A percentile compares a stretch with the other conserved stretches of the same genome.
Conservation (phyloP, 2,797 vertebrate genomes). For the Acanthiza pusilla region DNA sequence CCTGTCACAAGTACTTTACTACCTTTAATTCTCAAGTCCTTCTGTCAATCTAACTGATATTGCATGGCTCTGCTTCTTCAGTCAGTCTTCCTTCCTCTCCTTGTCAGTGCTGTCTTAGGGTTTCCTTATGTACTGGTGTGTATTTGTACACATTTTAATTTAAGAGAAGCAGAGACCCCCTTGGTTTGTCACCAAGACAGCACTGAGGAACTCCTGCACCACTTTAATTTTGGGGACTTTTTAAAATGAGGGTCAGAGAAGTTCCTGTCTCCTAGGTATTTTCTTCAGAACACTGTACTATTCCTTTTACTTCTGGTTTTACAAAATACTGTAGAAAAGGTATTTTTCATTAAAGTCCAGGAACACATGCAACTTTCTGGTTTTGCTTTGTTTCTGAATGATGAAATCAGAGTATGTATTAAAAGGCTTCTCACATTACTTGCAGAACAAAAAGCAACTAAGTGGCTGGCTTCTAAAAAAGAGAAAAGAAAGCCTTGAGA, state of each 20-base stretch:
- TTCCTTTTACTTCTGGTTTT: background rate
- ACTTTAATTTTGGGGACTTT: background rate
- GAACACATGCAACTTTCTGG: background rate
- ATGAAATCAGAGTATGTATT: slow-evolving; percentile 18
- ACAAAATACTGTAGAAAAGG: background rate
- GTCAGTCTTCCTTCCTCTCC: background rate
- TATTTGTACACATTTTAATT: background rate
- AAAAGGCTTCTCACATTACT: slow-evolving; percentile 9
- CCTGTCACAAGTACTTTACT: background rate
- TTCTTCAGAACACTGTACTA: background rate
- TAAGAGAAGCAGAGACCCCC: background rate
- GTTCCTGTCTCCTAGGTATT: background rate
- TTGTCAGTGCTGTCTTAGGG: background rate
- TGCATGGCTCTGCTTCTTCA: background rate
- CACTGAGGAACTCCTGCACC: background rate
- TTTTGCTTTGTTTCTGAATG: slow-evolving; percentile 55
- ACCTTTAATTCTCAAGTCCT: background rate
- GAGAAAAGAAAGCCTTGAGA: background rate
- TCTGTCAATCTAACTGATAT: background rate
- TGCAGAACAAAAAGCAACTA: slow-evolving; percentile 45
- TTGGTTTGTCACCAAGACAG: background rate
- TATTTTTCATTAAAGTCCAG: slow-evolving; percentile 15
- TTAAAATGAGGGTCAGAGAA: background rate
- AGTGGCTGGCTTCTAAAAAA: slow-evolving; percentile 15
- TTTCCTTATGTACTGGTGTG: background rate